Evolutionary conservation across 1,140 invertebrate species (phyloP), one percentile per base, ranked within the genome.

Genomic region (Drosophila lacteicornis): DNA sequence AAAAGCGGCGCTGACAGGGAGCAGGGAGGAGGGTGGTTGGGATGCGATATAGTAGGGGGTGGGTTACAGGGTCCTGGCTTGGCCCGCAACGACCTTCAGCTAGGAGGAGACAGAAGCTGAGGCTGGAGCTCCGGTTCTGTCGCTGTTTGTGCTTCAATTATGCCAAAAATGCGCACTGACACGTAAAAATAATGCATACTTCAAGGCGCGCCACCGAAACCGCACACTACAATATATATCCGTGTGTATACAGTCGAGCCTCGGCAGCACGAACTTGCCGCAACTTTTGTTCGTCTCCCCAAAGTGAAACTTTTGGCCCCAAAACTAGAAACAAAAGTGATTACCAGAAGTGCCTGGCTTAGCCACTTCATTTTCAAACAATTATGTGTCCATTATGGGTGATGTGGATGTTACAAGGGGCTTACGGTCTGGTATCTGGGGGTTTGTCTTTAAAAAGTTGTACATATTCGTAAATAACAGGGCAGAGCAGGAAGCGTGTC

Each of bases 111-210:
- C 61, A 59, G 46, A 49, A 40, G 40, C 66, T 36, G 51, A 30
- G 66, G 46, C 57, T 66, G 62, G 66, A 69, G 51, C 69, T 73
- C 51, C 46, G 68, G 38, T 73, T 59, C 70, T 73, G 70, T 58
- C 76, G 67, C 83, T 87, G 85, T 88, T 88, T 88, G 84, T 84
- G 80, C 81, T 88, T 88, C 85, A 88, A 88, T 88, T 88, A 88
- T 88, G 80, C 84, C 84, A 88, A 88, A 88, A 88, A 88, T 88
- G 84, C 84, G 84, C 84, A 88, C 84, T 88, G 84, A 88, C 84
- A 88, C 84, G 84, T 88, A 88, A 88, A 88, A 88, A 88, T 88
- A 88, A 88, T 88, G 84, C 84, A 88, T 88, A 88, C 84, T 88
- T 84, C 77, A 88, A 88, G 84, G 80, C 85, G 83, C 82, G 81